Base-by-base conservation (phyloP, 2,113 vertebrate genomes). In the Pelecanus crispus region DNA sequence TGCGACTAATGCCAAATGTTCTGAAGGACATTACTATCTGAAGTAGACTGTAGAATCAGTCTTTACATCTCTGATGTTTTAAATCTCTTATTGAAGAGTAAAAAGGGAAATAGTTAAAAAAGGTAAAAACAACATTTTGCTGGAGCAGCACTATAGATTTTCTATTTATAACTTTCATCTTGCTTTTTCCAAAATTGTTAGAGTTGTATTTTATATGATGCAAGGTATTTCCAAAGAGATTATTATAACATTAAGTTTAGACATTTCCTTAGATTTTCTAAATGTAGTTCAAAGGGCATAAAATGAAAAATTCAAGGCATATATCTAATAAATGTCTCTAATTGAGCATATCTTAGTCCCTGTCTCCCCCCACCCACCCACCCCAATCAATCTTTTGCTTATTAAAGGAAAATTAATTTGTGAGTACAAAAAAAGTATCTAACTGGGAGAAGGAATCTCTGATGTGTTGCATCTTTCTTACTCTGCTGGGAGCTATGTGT, bases 361-460 rank as follows among this genome's bases (percentile, higher is more conserved):
- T n/a, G n/a, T 28, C 18, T 17, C 3, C 40, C 2, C n/a, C 3
- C 4, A 22, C 47, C n/a, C n/a, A n/a, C n/a, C n/a, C n/a, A n/a
- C n/a, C 6, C 5, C 34, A 20, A 44, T 25, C 38, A 82, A 16
- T 24, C 18, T 29, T 67, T 45, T 45, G 11, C 34, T 67, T 16
- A 24, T 32, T 61, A 34, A 53, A 68, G 10, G 22, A 74, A 75
- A 72, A 49, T 29, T 80, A 53, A 49, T 47, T 52, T 75, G 24
- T 40, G 17, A 47, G 17, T 68, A 49, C 11, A 70, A 77, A 36
- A 44, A 52, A 56, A 11, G 17, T 24, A 31, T 56, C 31, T 84
- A 47, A 31, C 25, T 13, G 10, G 17, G 21, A 63, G 56, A 78
- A 56, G 17, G 21, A 28, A 63, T 56, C 36, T 62, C 6, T 42